These are phyloP conservation scores for Artemisiospiza belli DNA, from an alignment of 2,113 vertebrate species.

Conservation along the genomic window DNA sequence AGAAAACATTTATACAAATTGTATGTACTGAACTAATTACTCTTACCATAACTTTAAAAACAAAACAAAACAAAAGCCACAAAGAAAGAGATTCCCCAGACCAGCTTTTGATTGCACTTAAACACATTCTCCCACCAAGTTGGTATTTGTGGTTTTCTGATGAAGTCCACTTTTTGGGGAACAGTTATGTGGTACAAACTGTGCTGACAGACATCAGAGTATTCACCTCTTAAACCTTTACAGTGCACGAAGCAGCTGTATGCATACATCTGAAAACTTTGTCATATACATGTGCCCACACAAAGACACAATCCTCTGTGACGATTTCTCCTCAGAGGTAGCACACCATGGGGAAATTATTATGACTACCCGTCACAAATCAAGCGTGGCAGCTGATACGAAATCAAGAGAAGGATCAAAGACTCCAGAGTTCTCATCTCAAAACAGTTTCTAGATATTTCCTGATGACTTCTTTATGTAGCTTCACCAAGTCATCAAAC, in stretches of 20 bases:
- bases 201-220: not conserved
- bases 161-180: not conserved
- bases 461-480: not conserved
- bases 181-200: not conserved
- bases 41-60: not conserved
- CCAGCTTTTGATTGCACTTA: not conserved
- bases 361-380: not conserved
- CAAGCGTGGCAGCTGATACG: not conserved
- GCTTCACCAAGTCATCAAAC: slow-evolving; percentile 1
- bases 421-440: not conserved
- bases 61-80: too few relatives aligned
- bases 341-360: not conserved
- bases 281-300: not conserved
- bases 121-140: not conserved
- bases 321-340: not conserved
- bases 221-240: not conserved
- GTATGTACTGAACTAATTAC: not conserved
- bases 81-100: not conserved
- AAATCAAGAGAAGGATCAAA: not conserved
- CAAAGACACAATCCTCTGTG: accelerated
- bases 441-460: not conserved
- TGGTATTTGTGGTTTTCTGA: not conserved
- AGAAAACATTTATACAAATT: not conserved
- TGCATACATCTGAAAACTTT: not conserved
- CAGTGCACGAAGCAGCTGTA: not conserved